A percentile compares a stretch with the other conserved stretches of the same genome.
Evolutionary conservation across 2,888 invertebrate species (phyloP).

Genomic region (Drosophila dives): DNA sequence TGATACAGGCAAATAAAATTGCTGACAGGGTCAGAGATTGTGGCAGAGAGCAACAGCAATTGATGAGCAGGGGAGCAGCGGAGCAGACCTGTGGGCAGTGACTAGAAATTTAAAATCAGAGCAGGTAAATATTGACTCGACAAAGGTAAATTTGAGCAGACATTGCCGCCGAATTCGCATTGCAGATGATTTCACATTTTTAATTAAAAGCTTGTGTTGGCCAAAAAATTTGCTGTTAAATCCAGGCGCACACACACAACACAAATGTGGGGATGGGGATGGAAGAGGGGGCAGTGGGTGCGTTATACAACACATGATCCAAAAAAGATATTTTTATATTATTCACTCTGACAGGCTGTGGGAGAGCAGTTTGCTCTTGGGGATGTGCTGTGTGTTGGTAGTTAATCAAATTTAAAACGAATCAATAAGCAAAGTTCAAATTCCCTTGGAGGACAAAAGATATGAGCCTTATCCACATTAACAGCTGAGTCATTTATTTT

Average conservation of each 20-base stretch:
- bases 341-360: conserved; percentile 3
- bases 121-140: conserved; percentile 66
- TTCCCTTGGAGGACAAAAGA: conserved; percentile 5
- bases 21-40: conserved; percentile 42
- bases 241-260: conserved; percentile 38
- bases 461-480: conserved; percentile 26
- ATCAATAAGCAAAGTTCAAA: conserved; percentile 36
- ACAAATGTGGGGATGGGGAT: not conserved
- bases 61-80: conserved; percentile 3
- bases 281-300: not conserved
- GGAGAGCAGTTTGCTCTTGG: not conserved
- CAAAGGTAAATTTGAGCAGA: conserved; percentile 39
- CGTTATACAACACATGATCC: not conserved
- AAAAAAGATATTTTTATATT: conserved; percentile 8
- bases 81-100: conserved; percentile 6
- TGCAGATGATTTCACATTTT: conserved; percentile 54
- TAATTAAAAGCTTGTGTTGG: conserved; percentile 66
- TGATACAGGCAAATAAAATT: conserved; percentile 62
- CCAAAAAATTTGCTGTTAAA: conserved; percentile 33
- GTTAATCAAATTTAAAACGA: conserved; percentile 36
- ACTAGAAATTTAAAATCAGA: conserved; percentile 73
- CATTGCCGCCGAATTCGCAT: conserved; percentile 25
- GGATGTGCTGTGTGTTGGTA: not conserved
- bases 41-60: conserved; percentile 5
- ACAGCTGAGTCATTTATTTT: conserved; percentile 64